Percentiles rank a stretch among this genome's conserved stretches.
Evolutionary conservation across 2,888 invertebrate genomes (phyloP).

Genomic region (Osmoderma eremita): DNA sequence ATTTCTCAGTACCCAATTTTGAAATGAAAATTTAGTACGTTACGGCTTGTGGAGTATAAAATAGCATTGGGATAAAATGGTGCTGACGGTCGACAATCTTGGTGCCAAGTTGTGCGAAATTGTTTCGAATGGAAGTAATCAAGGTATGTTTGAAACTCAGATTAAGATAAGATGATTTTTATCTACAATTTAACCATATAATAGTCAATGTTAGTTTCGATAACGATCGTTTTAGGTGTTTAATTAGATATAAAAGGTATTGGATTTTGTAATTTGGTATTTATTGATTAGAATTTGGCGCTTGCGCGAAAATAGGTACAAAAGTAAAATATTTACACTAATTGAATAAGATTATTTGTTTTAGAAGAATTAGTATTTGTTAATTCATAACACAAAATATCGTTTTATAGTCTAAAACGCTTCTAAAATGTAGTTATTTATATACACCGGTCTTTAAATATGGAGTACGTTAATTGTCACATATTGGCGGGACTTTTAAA

Average conservation of each 20-base stretch:
- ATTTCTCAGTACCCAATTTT: too few relatives aligned
- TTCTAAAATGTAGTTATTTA: too few relatives aligned
- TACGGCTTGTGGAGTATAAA: neutral
- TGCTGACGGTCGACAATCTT: conserved; percentile 65
- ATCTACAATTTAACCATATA: too few relatives aligned
- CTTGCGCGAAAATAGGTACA: too few relatives aligned
- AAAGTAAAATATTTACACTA: neutral
- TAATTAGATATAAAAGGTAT: conserved; percentile 1
- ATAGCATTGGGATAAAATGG: conserved; percentile 51
- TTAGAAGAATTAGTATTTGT: neutral
- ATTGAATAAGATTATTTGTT: neutral
- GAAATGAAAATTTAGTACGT: too few relatives aligned
- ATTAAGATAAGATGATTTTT: neutral
- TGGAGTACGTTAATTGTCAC: too few relatives aligned
- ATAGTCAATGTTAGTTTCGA: neutral
- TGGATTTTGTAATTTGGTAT: conserved; percentile 13
- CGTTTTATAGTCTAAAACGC: too few relatives aligned
- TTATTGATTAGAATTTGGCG: too few relatives aligned
- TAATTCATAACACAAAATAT: neutral
- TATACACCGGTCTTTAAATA: too few relatives aligned
- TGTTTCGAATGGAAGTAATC: conserved; percentile 64
- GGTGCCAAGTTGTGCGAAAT: conserved; percentile 70
- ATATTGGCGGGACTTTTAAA: too few relatives aligned
- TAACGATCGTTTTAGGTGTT: neutral
- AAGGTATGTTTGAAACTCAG: conserved; percentile 61